Evolutionary conservation across 1,140 invertebrate species (phyloP).

Genomic region (Rhopalosiphum padi): DNA sequence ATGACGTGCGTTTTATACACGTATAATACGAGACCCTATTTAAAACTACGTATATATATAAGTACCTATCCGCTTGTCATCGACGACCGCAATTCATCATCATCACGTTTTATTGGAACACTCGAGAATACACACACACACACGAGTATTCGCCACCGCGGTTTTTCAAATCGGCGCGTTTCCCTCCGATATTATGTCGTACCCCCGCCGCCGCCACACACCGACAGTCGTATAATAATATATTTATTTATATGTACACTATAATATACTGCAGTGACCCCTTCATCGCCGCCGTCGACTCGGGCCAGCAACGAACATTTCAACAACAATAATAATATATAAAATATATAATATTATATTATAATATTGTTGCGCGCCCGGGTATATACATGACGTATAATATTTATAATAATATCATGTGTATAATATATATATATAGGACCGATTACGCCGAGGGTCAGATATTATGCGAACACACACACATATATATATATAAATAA

Average conservation of each 20-base stretch:
- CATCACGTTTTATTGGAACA: too few species aligned
- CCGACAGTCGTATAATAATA: not conserved
- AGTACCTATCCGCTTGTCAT: too few species aligned
- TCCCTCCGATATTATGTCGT: not conserved
- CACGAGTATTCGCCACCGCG: not conserved
- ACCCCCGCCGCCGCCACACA: too few species aligned
- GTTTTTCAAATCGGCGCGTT: not conserved
- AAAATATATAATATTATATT: too few species aligned
- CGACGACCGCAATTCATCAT: too few species aligned
- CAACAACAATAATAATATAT: too few species aligned
- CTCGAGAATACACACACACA: too few species aligned
- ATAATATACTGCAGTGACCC: not conserved
- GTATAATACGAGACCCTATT: too few species aligned
- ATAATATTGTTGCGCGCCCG: not conserved
- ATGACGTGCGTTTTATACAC: not conserved
- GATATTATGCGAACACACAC: not conserved
- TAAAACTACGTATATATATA: too few species aligned
- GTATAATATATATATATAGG: not conserved
- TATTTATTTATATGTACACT: too few species aligned
- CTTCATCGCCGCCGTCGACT: not conserved
- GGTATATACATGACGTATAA: not conserved
- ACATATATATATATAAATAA: not conserved
- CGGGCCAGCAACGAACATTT: not conserved
- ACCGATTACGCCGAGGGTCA: not conserved
- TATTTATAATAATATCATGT: not conserved